Base-by-base conservation (phyloP, 2,888 invertebrate genomes). In the Ceriagrion tenellum region DNA sequence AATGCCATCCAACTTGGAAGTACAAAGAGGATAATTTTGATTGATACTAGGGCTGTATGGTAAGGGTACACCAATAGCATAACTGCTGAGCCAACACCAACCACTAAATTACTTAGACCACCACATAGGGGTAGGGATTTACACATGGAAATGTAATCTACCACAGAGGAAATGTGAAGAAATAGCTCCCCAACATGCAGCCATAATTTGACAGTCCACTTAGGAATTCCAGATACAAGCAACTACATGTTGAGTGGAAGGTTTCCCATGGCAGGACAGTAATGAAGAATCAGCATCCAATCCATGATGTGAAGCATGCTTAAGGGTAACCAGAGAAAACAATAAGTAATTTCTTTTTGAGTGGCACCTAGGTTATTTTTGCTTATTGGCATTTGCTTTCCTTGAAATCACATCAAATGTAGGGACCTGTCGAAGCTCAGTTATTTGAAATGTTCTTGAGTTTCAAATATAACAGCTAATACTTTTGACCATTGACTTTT, bases 171-270 rank as follows among this genome's bases (percentile, higher is more conserved):
- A 35, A 93, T 47, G 74, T 69, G 93, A 63, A 93, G 93, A 93
- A 47, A 69, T 93, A 81, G 81, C 81, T 93, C 63, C 93, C 69
- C 93, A 93, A 93, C 93, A 93, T 93, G 93, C 93, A 69, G 93
- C 47, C 55, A 18, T 47, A 35, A 30, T 81, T 93, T 63, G 26
- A 93, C 74, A 93, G 40, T 55, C 69, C 93, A n/a, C 47, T 93
- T 93, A 89, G 89, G 35, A 93, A 93, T 40, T 69, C 69, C 93
- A 93, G 93, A 91, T 59, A 93, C n/a, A 74, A 93, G 93, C 93
- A 93, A 47, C 69, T 69, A 69, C 93, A 69, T 13, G 63, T 74
- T 93, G 63, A 55, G 47, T 63, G 69, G 74, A 69, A 47, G 69
- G 74, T 93, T 93, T 93, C 69, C 59, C 69, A 93, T 40, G 26